These are phyloP conservation scores for Aythya baeri DNA, from an alignment of 2,113 vertebrate species.

Conservation along the genomic window DNA sequence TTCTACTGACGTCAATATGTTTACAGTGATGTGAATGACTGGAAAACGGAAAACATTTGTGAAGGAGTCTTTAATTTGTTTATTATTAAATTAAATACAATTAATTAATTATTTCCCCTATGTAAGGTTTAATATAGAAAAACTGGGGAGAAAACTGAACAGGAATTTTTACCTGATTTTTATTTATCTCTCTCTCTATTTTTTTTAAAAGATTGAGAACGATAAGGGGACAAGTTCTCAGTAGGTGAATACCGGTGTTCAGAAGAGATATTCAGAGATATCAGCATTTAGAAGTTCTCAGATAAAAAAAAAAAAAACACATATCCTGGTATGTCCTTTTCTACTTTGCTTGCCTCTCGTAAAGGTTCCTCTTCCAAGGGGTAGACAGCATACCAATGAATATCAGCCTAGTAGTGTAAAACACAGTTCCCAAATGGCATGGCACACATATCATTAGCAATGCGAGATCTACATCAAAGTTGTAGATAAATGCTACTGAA, in stretches of 20 bases:
- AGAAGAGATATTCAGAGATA: neutral
- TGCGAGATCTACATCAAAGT: slow-evolving; percentile 47
- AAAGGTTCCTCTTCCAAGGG: neutral
- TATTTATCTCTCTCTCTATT: neutral
- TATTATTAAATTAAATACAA: no score
- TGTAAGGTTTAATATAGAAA: neutral
- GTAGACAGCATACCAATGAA: neutral
- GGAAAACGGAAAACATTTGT: neutral
- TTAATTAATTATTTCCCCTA: no score
- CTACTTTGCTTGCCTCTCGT: neutral
- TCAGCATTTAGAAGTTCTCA: neutral
- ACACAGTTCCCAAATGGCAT: slow-evolving; percentile 36
- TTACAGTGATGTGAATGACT: neutral
- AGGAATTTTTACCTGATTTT: neutral
- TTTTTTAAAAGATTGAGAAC: neutral
- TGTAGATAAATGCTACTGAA: slow-evolving; percentile 5
- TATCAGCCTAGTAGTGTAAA: neutral
- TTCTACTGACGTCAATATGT: neutral
- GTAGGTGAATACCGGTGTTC: neutral
- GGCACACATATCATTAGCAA: neutral
- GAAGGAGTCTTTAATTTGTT: neutral
- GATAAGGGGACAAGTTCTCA: neutral
- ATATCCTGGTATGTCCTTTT: neutral
- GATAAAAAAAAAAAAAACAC: neutral
- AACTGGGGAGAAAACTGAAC: neutral